Percentiles rank a stretch among this genome's conserved stretches.
Evolutionary conservation across 2,888 invertebrate species (phyloP).

Genomic region (Clusia tigrina): DNA sequence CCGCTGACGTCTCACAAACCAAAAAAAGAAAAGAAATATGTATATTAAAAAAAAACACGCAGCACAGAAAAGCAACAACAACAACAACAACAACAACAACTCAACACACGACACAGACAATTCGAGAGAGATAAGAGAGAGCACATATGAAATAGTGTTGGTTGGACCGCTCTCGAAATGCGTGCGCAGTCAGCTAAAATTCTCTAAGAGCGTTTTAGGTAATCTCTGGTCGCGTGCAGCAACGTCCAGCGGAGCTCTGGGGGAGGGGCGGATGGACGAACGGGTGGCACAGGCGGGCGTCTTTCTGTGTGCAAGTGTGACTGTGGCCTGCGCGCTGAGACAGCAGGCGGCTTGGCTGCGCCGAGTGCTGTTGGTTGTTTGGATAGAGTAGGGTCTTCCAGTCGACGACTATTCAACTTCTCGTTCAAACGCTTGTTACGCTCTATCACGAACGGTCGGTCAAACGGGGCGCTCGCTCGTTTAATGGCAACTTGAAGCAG

Average conservation of each 20-base stretch:
- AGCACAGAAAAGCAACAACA: not conserved
- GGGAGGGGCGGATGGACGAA: no score
- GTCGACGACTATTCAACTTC: constrained; percentile 51
- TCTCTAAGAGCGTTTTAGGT: no score
- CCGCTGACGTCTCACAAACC: not conserved
- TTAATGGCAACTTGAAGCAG: constrained; percentile 35
- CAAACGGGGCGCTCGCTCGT: not conserved
- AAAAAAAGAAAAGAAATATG: not conserved
- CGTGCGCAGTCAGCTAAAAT: no score
- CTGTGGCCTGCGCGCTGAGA: no score
- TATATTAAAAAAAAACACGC: not conserved
- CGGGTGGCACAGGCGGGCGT: no score
- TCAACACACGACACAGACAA: not conserved
- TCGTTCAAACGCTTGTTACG: constrained; percentile 56
- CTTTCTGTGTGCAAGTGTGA: no score
- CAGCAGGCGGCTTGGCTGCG: no score
- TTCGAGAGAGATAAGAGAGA: not conserved
- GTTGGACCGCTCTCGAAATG: not conserved
- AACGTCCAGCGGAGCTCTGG: no score
- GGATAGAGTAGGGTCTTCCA: no score
- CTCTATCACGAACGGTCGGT: constrained; percentile 43
- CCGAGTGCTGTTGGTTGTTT: no score
- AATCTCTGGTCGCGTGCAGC: no score
- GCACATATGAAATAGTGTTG: not conserved
- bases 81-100: no score